Conservation (phyloP, 2,113 vertebrate species). For the Nannospalax galili region DNA sequence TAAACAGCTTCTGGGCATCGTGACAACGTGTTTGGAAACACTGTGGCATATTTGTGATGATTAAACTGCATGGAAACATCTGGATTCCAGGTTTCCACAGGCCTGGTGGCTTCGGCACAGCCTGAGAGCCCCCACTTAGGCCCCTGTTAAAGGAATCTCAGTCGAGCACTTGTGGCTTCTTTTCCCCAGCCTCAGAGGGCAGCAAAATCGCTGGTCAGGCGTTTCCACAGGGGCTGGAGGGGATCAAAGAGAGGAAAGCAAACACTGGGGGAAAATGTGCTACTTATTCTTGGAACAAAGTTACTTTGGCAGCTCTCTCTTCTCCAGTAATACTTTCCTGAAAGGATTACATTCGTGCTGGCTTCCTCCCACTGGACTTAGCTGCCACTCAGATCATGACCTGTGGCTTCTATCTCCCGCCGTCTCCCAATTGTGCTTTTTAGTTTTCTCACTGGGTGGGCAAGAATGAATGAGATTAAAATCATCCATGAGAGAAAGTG, state of each 20-base stretch:
- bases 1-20: slow-evolving; percentile 45
- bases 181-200: not conserved
- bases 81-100: not conserved
- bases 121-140: not conserved
- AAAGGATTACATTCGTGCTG: slow-evolving; percentile 67
- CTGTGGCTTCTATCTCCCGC: slow-evolving; percentile 26
- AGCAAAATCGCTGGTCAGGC: slow-evolving; percentile 65
- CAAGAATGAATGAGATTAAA: slow-evolving; percentile 72
- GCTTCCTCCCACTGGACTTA: slow-evolving; percentile 66
- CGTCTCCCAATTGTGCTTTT: slow-evolving; percentile 42
- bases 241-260: slow-evolving; percentile 79
- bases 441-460: slow-evolving; percentile 69
- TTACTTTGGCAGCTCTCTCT: slow-evolving; percentile 64
- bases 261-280: slow-evolving; percentile 76
- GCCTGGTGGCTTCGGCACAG: not conserved
- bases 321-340: slow-evolving; percentile 74
- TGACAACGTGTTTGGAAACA: slow-evolving; percentile 65
- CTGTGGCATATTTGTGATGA: slow-evolving; percentile 53
- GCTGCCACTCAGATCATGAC: slow-evolving; percentile 53
- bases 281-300: slow-evolving; percentile 78
- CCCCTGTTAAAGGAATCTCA: slow-evolving; percentile 31
- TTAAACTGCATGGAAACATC: slow-evolving; percentile 9
- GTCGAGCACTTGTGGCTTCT: slow-evolving; percentile 37
- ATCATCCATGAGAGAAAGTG: slow-evolving; percentile 72
- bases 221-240: slow-evolving; percentile 59